phyloP scores from a whole-genome alignment of 2,888 invertebrate genomes.

The Chromoteleia sp. region DNA sequence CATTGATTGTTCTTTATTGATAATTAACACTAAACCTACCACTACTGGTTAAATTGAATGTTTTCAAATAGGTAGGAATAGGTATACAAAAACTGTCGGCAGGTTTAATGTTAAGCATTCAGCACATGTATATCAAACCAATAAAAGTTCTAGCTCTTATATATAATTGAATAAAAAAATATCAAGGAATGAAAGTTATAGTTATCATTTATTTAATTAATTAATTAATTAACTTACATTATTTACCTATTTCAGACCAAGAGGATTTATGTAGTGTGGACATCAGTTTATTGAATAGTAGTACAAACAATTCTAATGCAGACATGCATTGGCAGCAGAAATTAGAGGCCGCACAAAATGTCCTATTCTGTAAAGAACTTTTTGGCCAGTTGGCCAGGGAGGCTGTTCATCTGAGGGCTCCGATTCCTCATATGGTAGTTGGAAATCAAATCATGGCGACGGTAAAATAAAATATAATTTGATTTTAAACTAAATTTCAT shows the following conservation, averaged over 20 bases:
- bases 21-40: no score
- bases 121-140: no score
- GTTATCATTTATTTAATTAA: neutral
- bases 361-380: constrained; percentile 97
- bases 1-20: no score
- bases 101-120: no score
- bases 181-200: no score
- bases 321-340: constrained; percentile 97
- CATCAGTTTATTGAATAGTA: constrained; percentile 91
- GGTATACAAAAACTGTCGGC: no score
- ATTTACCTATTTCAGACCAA: constrained; percentile 87
- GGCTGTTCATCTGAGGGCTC: constrained; percentile 96
- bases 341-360: constrained; percentile 98
- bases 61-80: no score
- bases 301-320: constrained; percentile 89
- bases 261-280: constrained; percentile 95
- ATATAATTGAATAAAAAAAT: no score
- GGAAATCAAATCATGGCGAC: constrained; percentile 99
- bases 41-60: no score
- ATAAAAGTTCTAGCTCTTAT: no score
- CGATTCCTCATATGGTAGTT: constrained; percentile 98
- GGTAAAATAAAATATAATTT: constrained; percentile 86
- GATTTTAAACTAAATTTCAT: neutral
- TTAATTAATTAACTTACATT: neutral
- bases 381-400: constrained; percentile 97